Conservation (phyloP, 2,797 vertebrate genomes). For the Cottoperca gobio region DNA sequence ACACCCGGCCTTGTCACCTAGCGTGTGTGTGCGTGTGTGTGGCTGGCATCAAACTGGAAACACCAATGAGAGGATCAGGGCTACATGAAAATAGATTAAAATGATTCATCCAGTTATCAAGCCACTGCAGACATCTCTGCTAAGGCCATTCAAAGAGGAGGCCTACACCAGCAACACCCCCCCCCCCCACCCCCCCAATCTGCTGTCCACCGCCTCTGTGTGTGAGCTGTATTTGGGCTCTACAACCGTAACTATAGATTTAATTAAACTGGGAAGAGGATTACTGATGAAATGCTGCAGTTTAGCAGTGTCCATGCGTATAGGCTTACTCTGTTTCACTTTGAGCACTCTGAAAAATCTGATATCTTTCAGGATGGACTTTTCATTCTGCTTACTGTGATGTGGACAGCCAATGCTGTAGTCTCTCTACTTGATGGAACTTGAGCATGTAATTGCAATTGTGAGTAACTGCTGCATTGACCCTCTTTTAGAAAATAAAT, state of each 20-base stretch:
- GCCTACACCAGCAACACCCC: slow-evolving; percentile 17
- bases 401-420: slow-evolving; percentile 9
- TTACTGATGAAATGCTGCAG: slow-evolving; percentile 69
- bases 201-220: slow-evolving; percentile 41
- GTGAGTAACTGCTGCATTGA: slow-evolving; percentile 1
- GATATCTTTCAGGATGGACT: slow-evolving; percentile 54
- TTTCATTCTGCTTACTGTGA: slow-evolving; percentile 22
- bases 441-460: slow-evolving; percentile 13
- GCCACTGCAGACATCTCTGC: slow-evolving; percentile 77
- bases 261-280: slow-evolving; percentile 71
- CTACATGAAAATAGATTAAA: slow-evolving; percentile 83
- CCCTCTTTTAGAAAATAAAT: too few species aligned
- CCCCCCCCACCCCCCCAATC: slow-evolving; percentile 9
- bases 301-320: slow-evolving; percentile 41
- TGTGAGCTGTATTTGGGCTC: slow-evolving; percentile 52
- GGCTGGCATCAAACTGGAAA: slow-evolving; percentile 47
- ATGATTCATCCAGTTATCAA: slow-evolving; percentile 84
- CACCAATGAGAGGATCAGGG: slow-evolving; percentile 70
- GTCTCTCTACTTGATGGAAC: slow-evolving; percentile 35
- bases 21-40: not conserved
- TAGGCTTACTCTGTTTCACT: slow-evolving; percentile 45
- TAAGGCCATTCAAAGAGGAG: slow-evolving; percentile 65
- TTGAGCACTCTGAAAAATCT: slow-evolving; percentile 27
- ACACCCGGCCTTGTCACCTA: slow-evolving; percentile 24
- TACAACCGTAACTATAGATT: slow-evolving; percentile 65